Conservation (phyloP, 2,888 invertebrate genomes). For the Noctua comes region DNA sequence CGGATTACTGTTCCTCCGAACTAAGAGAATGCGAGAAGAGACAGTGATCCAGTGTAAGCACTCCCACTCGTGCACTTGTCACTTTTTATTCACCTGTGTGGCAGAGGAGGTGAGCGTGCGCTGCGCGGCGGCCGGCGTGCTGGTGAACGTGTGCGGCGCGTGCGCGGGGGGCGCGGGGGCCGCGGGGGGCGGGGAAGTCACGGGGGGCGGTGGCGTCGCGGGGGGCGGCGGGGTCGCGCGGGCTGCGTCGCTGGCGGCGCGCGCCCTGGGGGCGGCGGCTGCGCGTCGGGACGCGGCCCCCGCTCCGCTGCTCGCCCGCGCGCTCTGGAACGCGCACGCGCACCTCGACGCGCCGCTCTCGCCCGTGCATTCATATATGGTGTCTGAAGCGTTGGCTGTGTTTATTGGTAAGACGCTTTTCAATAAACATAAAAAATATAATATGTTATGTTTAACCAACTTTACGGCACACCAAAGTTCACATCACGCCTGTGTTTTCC, state of each 20-base stretch:
- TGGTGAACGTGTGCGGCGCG: slow-evolving; percentile 93
- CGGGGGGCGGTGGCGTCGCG: slow-evolving; percentile 83
- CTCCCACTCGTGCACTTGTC: background rate
- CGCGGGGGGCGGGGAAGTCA: slow-evolving; percentile 79
- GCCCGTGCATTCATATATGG: slow-evolving; percentile 72
- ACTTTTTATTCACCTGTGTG: slow-evolving; percentile 29
- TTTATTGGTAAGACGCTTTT: slow-evolving; percentile 91
- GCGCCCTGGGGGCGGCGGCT: slow-evolving; percentile 70
- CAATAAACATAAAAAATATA: background rate
- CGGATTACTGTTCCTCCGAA: background rate
- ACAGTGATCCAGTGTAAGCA: background rate
- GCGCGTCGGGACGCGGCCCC: slow-evolving; percentile 72
- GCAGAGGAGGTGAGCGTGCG: slow-evolving; percentile 91
- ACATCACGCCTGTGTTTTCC: background rate
- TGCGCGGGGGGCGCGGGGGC: slow-evolving; percentile 78
- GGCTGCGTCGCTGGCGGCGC: slow-evolving; percentile 85
- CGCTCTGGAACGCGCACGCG: slow-evolving; percentile 79
- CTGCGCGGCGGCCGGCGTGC: slow-evolving; percentile 94
- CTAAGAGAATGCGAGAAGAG: background rate
- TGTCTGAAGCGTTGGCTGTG: slow-evolving; percentile 88
- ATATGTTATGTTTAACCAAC: background rate
- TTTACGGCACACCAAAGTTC: background rate
- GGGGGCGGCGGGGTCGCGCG: slow-evolving; percentile 57
- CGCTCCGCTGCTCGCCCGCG: slow-evolving; percentile 77
- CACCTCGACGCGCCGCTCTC: slow-evolving; percentile 76